phyloP scores from a whole-genome alignment of 2,888 invertebrate species.

The Smittia aterrima region DNA sequence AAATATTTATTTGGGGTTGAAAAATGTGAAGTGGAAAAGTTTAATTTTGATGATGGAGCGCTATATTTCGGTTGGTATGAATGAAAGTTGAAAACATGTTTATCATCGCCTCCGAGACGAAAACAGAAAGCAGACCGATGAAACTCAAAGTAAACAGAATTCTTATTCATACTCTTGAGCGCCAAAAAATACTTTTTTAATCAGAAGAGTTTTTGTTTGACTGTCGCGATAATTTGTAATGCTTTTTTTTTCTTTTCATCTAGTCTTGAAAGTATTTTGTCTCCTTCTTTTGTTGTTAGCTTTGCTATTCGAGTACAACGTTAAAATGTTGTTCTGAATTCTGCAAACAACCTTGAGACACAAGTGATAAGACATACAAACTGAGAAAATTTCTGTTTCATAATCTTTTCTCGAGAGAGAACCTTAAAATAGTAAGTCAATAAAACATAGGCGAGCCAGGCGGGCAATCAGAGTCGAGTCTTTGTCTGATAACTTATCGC shows the following conservation, averaged over 20 bases:
- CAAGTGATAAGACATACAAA: not conserved
- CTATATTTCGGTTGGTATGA: not conserved
- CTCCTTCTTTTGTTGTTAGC: not conserved
- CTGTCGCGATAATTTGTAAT: not conserved
- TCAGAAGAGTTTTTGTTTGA: not conserved
- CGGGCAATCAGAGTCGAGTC: not conserved
- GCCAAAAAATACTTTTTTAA: constrained; percentile 5
- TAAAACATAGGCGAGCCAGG: not conserved
- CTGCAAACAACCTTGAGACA: constrained; percentile 23
- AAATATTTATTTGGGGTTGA: not conserved
- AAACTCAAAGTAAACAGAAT: not conserved
- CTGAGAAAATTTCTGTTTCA: constrained; percentile 14
- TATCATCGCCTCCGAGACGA: not conserved
- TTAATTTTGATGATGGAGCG: not conserved
- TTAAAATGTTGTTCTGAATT: not conserved
- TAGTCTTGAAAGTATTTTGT: not conserved
- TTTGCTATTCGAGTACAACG: not conserved
- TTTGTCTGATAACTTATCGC: constrained; percentile 22
- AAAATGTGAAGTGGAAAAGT: constrained; percentile 3
- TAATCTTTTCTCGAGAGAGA: constrained; percentile 7
- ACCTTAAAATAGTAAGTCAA: constrained; percentile 17
- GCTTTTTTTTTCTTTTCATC: not conserved
- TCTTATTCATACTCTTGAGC: not conserved
- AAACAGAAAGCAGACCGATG: not conserved
- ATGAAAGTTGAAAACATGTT: constrained; percentile 4